A percentile compares a stretch with the other conserved stretches of the same genome.
These are phyloP conservation scores for Proteles cristata DNA, from an alignment of 2,113 vertebrate genomes.

Conservation along the genomic window DNA sequence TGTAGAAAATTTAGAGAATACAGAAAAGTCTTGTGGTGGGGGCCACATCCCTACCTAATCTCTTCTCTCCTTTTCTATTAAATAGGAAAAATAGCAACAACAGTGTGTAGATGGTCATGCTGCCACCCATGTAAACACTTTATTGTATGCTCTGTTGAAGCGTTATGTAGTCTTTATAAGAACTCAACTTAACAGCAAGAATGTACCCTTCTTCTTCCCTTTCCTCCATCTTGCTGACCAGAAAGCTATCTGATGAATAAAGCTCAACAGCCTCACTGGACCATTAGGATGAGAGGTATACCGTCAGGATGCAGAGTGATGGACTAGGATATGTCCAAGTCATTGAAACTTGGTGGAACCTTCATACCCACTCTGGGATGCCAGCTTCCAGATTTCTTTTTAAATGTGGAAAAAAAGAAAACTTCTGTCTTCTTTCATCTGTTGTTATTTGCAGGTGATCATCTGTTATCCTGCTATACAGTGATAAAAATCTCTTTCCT, in stretches of 20 bases:
- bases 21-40: neutral
- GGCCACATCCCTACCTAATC: neutral
- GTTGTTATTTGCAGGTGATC: neutral
- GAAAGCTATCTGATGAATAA: neutral
- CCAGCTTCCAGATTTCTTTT: neutral
- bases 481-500: neutral
- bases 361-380: neutral
- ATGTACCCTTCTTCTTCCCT: neutral
- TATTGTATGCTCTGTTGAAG: neutral
- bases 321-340: neutral
- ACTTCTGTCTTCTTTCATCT: neutral
- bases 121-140: neutral
- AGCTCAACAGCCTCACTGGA: neutral
- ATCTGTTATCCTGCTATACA: neutral
- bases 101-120: neutral
- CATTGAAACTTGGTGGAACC: neutral
- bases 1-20: neutral
- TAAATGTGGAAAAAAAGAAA: neutral
- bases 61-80: neutral
- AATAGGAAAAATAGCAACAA: neutral
- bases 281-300: neutral
- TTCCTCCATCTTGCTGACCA: neutral
- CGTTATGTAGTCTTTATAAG: neutral
- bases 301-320: neutral
- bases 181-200: neutral